Base-by-base conservation (phyloP, 2,797 vertebrate genomes). In the Furcifer pardalis region DNA sequence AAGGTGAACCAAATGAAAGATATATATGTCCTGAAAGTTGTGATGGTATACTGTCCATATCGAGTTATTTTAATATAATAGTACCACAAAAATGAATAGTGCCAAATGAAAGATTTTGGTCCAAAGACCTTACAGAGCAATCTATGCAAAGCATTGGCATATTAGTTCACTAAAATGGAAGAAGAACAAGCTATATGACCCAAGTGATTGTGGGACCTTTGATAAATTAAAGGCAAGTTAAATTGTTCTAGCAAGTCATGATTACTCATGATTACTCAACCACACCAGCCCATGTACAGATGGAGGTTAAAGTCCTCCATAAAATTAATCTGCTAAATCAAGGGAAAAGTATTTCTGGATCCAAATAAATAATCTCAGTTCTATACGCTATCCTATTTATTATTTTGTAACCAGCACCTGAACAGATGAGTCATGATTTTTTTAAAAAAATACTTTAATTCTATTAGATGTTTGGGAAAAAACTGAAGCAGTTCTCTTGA, bases 401-500 rank as follows among this genome's bases (percentile, higher is more conserved):
- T 27, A 56, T 40, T 83, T 76, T 21, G 80, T 30, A 77, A 74
- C 82, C 76, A 65, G 12, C 2, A 21, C 21, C 0, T 77, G 71
- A 44, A 77, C 10, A 27, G 0, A 2, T 2, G 76, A 1, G 0
- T 65, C 79, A 56, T 25, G 1, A 49, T 68, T 77, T 84, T 27
- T 27, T 1, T 15, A n/a, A n/a, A n/a, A n/a, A n/a, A 1, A 44
- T 65, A 23, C 23, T 66, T 25, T 37, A 76, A 68, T 35, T 52
- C 63, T 81, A 42, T 80, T 74, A 79, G 0, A 0, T 23, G 73
- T 79, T 81, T 82, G 7, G 52, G 17, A 86, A 85, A 44, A 62
- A 81, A 85, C 73, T 80, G 3, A 87, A 77, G 13, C 49, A 81
- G 59, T 71, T 69, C 35, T 30, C 35, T 75, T 35, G n/a, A 73